Evolutionary conservation across 2,113 vertebrate species (phyloP).

Genomic region (Myiozetetes cayanensis): DNA sequence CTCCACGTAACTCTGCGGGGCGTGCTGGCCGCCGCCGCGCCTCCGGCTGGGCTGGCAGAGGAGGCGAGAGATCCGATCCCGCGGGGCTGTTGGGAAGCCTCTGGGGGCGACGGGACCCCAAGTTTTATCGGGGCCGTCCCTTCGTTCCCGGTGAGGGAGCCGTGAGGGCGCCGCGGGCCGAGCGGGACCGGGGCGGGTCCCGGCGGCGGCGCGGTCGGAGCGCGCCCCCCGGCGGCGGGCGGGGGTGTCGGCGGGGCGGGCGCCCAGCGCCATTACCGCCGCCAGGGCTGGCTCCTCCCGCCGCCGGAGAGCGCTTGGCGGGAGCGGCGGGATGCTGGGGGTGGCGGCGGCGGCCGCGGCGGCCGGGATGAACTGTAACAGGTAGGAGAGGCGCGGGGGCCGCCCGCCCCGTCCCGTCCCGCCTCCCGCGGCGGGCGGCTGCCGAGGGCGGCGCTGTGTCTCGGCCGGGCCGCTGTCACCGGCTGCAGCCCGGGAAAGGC

Average conservation of each 20-base stretch:
- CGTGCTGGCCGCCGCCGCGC: background rate
- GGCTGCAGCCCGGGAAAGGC: background rate
- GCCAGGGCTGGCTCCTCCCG: background rate
- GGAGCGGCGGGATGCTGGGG: background rate
- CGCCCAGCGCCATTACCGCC: background rate
- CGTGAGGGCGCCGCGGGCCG: too few species aligned
- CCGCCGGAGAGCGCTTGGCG: background rate
- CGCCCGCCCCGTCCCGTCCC: background rate
- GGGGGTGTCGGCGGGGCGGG: background rate
- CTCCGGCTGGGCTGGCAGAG: background rate
- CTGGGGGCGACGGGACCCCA: background rate
- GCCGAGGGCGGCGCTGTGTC: slow-evolving; percentile 2
- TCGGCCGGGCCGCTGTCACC: background rate
- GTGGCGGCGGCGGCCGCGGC: background rate
- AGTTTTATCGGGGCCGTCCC: too few species aligned
- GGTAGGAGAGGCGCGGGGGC: background rate
- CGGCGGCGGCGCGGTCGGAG: background rate
- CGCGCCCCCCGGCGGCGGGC: background rate
- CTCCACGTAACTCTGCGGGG: background rate
- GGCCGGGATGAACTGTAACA: slow-evolving; percentile 9
- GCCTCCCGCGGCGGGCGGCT: background rate
- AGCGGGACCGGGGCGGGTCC: background rate
- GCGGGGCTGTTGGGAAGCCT: background rate
- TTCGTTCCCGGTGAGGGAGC: background rate
- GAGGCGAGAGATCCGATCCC: background rate